Evolutionary conservation across 2,113 vertebrate genomes (phyloP), one percentile per base, ranked within the genome.

Genomic region (Ifrita kowaldi): DNA sequence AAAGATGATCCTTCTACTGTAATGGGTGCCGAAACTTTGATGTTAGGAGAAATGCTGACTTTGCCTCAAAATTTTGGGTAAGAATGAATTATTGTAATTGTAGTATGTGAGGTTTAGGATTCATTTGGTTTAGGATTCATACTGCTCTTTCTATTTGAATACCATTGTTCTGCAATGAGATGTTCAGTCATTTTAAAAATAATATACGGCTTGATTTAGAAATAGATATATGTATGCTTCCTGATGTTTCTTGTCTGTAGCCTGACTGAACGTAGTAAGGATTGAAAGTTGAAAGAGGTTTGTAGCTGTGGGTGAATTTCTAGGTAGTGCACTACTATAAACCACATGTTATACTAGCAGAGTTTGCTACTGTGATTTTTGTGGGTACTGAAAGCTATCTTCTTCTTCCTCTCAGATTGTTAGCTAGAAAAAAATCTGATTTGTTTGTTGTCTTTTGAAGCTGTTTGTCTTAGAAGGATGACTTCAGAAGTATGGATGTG

Each of bases 11-110:
- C 99, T 32, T 99, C 99, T 84, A 99, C 99, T 75, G 98, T 99
- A 95, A 99, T 98, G 94, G 99, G 99, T 95, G 99, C 99, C 35
- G 99, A 99, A 98, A 95, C 96, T n/a, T 96, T 99, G 92, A 99
- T 99, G 98, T 98, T 99, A 39, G 99, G 99, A 92, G 99, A 99
- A 98, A 99, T 99, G 99, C 97, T 99, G 41, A 99, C 99, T 16
- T 97, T 99, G 90, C 99, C 99, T 84, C 99, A 99, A 93, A 99
- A 99, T 97, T 99, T 99, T 97, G 99, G 99, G 99, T 99, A 98
- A 98, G 97, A 95, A 75, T 73, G 7, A 52, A 57, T 78, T 33
- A 56, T 30, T 71, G 0, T 68, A 71, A 59, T 10, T 71, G 8
- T 62, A 68, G 49, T 2, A 9, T n/a, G 20, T 13, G 21, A 69